phyloP scores from a whole-genome alignment of 2,113 vertebrate genomes.

The Macrotus californicus region DNA sequence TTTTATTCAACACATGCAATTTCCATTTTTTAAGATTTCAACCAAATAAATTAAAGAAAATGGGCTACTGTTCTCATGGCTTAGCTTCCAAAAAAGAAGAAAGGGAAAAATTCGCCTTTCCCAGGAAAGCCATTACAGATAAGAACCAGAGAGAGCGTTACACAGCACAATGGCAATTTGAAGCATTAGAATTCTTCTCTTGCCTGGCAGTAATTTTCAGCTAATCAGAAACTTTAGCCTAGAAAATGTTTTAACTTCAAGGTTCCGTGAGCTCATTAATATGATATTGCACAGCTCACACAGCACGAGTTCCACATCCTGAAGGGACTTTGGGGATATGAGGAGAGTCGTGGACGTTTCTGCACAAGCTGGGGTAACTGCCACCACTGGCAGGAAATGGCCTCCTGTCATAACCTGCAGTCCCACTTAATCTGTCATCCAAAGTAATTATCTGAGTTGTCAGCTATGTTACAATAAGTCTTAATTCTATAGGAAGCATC shows the following conservation, averaged over 20 bases:
- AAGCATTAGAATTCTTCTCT: background rate
- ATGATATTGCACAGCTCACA: background rate
- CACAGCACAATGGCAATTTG: background rate
- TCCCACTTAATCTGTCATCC: background rate
- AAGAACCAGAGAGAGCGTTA: background rate
- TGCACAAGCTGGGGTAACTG: background rate
- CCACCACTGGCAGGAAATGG: background rate
- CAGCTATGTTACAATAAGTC: background rate
- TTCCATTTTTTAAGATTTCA: conserved; percentile 38
- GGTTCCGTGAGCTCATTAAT: background rate
- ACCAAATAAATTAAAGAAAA: background rate
- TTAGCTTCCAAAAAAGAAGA: background rate
- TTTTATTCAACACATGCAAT: background rate
- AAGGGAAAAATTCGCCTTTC: background rate
- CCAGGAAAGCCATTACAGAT: background rate
- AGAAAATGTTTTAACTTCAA: conserved; percentile 3
- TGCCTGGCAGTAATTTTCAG: conserved; percentile 12
- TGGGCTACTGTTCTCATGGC: background rate
- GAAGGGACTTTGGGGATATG: background rate
- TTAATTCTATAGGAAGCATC: background rate
- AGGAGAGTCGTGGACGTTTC: background rate
- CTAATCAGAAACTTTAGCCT: background rate
- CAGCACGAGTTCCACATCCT: background rate
- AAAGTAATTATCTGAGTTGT: background rate
- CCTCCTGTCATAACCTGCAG: background rate